A percentile compares a stretch with the other conserved stretches of the same genome.
Evolutionary conservation across 2,113 vertebrate species (phyloP).

Genomic region (Mormyrus iriodes): DNA sequence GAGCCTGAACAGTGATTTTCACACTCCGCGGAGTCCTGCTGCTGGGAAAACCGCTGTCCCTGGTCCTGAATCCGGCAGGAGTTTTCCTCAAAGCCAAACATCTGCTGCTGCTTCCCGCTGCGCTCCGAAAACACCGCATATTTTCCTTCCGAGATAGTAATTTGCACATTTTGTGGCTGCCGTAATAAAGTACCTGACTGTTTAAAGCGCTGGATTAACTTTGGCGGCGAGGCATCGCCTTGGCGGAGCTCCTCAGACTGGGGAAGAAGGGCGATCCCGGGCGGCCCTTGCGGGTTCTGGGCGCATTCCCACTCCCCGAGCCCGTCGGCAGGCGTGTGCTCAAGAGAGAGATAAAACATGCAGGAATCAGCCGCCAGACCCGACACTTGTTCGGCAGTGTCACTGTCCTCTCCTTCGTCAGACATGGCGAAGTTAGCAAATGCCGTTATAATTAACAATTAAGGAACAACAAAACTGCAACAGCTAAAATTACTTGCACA

Average conservation of each 20-base stretch:
- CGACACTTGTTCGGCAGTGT: constrained; percentile 43
- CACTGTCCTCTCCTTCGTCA: constrained; percentile 56
- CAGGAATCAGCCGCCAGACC: constrained; percentile 30
- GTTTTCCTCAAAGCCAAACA: constrained; percentile 12
- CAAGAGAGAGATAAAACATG: constrained; percentile 43
- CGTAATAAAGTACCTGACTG: constrained; percentile 37
- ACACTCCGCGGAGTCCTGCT: constrained; percentile 36
- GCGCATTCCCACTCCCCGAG: constrained; percentile 50
- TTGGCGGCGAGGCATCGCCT: constrained; percentile 38
- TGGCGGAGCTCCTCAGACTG: constrained; percentile 32
- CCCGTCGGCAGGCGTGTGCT: constrained; percentile 41
- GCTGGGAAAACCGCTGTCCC: constrained; percentile 48
- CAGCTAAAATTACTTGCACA: neutral
- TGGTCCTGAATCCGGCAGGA: constrained; percentile 51
- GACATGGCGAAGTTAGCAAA: constrained; percentile 49
- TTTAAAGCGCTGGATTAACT: constrained; percentile 44
- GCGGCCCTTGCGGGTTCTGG: constrained; percentile 49
- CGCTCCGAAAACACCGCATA: constrained; percentile 44
- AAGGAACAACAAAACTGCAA: neutral
- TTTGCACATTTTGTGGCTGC: constrained; percentile 33
- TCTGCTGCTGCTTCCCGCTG: constrained; percentile 45
- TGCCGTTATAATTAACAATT: neutral
- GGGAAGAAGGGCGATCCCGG: constrained; percentile 45
- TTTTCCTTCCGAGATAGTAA: constrained; percentile 36
- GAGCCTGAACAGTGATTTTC: constrained; percentile 46